phyloP scores from a whole-genome alignment of 2,113 vertebrate species.

The Mesoclemmys tuberculata region DNA sequence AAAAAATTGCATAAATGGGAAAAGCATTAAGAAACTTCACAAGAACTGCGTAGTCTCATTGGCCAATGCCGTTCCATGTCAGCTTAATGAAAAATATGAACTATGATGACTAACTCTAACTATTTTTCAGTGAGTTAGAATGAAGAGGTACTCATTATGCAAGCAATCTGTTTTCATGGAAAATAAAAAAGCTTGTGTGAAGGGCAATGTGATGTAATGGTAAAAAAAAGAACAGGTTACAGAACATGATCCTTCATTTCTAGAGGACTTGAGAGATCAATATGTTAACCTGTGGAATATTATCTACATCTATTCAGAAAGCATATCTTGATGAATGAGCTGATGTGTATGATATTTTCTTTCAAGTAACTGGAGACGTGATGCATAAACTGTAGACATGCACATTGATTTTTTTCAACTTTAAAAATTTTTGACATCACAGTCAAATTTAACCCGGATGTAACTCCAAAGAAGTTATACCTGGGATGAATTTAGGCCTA shows the following conservation, averaged over 20 bases:
- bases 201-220: background rate
- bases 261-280: constrained; percentile 29
- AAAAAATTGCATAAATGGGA: background rate
- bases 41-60: background rate
- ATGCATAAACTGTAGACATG: background rate
- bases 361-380: background rate
- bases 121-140: background rate
- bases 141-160: background rate
- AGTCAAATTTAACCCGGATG: background rate
- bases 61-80: background rate
- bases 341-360: constrained; percentile 5
- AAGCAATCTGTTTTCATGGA: background rate
- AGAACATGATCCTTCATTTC: constrained; percentile 11
- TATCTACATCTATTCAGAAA: constrained; percentile 31
- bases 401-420: background rate
- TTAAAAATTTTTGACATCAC: background rate
- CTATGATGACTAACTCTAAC: fast-evolving
- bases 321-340: background rate
- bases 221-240: constrained; percentile 18
- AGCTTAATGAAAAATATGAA: background rate
- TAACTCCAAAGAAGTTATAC: background rate
- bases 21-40: background rate
- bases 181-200: background rate
- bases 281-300: constrained; percentile 19
- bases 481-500: background rate